Base-by-base conservation (phyloP, 2,113 vertebrate species). In the Chloropsis hardwickii region DNA sequence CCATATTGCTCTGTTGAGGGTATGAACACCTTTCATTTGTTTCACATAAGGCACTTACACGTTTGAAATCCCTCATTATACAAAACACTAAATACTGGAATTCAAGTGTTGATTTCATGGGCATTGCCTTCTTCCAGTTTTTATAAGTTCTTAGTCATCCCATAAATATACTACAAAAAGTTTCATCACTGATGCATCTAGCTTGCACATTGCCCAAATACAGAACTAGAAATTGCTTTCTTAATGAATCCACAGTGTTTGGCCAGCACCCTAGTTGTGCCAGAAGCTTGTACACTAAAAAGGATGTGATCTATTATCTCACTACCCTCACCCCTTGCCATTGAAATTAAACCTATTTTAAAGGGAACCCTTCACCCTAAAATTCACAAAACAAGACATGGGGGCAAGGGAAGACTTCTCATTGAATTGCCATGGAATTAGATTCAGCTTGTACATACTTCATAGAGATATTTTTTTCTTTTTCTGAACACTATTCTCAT, bases 11-110 rank as follows among this genome's bases (percentile, higher is more conserved):
- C 70, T 95, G 53, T 3, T 12, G 19, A 88, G 39, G 40, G 37
- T 73, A 83, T 2, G 1, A 86, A 94, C 22, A 74, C 5, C 14
- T 85, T 86, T 80, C 72, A 54, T 58, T 83, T 58, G 29, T 62
- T 87, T 92, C 92, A 96, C 6, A 40, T 98, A 98, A 98, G 98
- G 98, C 98, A 98, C 97, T 97, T 97, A 92, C 88, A 94, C 94
- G 93, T 95, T 93, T 88, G 84, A 60, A 81, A 88, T n/a, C 77
- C 29, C 69, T 90, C 45, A 56, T 60, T 61, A 67, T 25, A 93
- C 23, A 93, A 83, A 96, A 95, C 95, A 96, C 60, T 95, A 66
- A 96, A 94, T 54, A 92, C 53, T 81, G 62, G 45, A 94, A 92
- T 80, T 90, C 79, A 92, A 85, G 69, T 69, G 19, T 11, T 90